Evolutionary conservation across 2,797 vertebrate genomes (phyloP).

Genomic region (Hybognathus amarus): DNA sequence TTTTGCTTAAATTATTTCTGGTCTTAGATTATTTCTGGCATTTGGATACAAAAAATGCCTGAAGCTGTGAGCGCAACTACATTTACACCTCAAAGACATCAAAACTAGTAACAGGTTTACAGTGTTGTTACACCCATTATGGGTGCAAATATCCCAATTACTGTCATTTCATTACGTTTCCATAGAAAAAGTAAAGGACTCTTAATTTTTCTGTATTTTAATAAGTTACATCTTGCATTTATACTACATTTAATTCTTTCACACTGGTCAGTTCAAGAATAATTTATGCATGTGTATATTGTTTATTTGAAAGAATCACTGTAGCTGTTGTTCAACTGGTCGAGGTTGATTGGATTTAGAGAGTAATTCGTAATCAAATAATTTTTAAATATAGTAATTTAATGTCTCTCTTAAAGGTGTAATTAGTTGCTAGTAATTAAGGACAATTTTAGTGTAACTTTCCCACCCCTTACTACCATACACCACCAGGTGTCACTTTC

Average conservation of each 20-base stretch:
- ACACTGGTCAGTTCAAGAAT: background rate
- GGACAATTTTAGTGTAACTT: background rate
- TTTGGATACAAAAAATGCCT: background rate
- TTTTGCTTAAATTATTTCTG: background rate
- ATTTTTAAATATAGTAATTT: background rate
- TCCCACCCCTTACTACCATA: background rate
- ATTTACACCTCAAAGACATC: background rate
- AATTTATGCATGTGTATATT: background rate
- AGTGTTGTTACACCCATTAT: background rate
- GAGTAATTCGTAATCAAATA: background rate
- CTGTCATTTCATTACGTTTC: no score
- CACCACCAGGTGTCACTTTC: slow-evolving; percentile 8
- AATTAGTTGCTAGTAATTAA: background rate
- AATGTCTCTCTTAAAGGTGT: background rate
- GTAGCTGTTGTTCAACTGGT: background rate
- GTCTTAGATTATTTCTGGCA: no score
- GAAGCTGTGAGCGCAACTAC: background rate
- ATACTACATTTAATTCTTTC: no score
- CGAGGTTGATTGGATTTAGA: background rate
- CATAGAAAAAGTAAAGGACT: no score
- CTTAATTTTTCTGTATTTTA: background rate
- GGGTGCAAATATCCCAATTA: no score
- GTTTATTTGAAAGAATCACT: background rate
- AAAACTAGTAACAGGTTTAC: background rate
- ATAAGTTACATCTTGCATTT: no score